phyloP scores from a whole-genome alignment of 2,113 vertebrate genomes.

The Ivindomyrus marchei region DNA sequence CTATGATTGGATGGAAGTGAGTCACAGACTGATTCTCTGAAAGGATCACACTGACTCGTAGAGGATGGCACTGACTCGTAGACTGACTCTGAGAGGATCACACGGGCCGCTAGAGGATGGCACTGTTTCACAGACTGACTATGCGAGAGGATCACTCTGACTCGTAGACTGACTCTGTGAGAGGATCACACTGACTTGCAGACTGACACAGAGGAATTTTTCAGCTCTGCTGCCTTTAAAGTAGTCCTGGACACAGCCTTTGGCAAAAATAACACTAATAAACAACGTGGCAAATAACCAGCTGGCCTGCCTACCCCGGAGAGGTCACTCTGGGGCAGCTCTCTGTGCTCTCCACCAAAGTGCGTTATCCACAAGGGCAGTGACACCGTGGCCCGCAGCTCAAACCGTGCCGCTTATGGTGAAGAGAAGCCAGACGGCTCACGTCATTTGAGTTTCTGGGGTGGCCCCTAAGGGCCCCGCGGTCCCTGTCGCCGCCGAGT shows the following conservation, averaged over 20 bases:
- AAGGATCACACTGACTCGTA: not conserved
- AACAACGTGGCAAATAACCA: not conserved
- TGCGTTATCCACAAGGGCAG: not conserved
- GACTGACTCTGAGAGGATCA: not conserved
- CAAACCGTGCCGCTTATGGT: not conserved
- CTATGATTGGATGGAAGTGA: not conserved
- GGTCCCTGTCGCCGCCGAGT: not conserved
- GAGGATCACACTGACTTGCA: slow-evolving; percentile 40
- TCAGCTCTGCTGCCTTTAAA: slow-evolving; percentile 43
- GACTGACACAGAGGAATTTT: slow-evolving; percentile 64
- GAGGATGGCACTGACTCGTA: not conserved
- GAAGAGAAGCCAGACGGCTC: not conserved
- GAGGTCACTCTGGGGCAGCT: not conserved
- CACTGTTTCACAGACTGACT: not conserved
- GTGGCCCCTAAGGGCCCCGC: not conserved
- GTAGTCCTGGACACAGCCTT: slow-evolving; percentile 38
- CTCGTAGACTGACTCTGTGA: not conserved
- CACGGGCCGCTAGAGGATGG: not conserved
- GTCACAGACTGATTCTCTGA: not conserved
- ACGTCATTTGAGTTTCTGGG: not conserved
- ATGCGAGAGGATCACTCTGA: not conserved
- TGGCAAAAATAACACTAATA: slow-evolving; percentile 22
- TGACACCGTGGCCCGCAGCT: not conserved
- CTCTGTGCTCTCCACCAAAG: not conserved
- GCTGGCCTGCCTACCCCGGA: not conserved